Base-by-base conservation (phyloP, 2,113 vertebrate genomes). In the Labeo catla region DNA sequence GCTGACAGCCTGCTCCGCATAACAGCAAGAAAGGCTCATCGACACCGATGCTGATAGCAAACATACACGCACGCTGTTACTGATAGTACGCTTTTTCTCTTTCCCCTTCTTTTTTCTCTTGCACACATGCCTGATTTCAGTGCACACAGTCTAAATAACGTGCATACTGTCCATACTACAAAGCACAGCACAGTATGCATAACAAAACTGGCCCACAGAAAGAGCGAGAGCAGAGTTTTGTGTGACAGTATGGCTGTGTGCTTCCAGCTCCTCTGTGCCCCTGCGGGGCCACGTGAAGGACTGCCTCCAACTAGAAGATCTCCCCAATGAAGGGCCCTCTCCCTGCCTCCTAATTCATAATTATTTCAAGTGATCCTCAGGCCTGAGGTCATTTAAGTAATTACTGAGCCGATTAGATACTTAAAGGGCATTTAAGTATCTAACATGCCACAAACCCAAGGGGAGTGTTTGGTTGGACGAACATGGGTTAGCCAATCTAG, bases 321-420 rank as follows among this genome's bases (percentile, higher is more conserved):
- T 84, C 86, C 89, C 83, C 68, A 65, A 88, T 86, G 88, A 85
- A 88, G 81, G 23, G 59, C 85, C 59, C 59, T 89, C 84, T 85
- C 54, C 16, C 52, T 88, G 89, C 89, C 84, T 87, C 43, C 81
- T 88, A 87, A 91, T 90, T 88, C 89, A 87, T 90, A 90, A 90
- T 89, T 89, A 89, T 89, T 89, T 89, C 78, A 85, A 86, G 88
- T 90, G 87, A 91, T 89, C 86, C 85, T 86, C 87, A 68, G 81
- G 86, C 86, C 88, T 70, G 89, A 86, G 91, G 91, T 91, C 88
- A 90, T 90, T 89, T 88, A 86, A 90, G 90, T 91, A 90, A 91
- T 91, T 90, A 90, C 90, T 87, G 89, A 90, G 87, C 86, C 90
- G 86, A 90, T 91, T 89, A 89, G 88, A 90, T 77, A 83, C 87